Percentiles rank a stretch among this genome's conserved stretches.
Conservation (phyloP, 2,113 vertebrate genomes). For the Ophthalmolycus amberensis region DNA sequence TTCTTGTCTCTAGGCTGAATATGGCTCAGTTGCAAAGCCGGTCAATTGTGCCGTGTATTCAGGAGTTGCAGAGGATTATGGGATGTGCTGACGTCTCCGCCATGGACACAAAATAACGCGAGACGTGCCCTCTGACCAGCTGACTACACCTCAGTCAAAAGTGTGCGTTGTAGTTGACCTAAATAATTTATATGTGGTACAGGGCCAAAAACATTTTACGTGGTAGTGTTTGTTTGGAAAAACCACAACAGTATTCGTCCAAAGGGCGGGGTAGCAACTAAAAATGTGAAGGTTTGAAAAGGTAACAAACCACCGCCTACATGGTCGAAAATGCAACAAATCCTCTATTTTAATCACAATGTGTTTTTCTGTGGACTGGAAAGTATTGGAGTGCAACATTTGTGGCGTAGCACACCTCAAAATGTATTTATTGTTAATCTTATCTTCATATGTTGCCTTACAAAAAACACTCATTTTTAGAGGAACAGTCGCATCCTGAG, state of each 20-base stretch:
- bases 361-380: conserved; percentile 6
- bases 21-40: conserved; percentile 71
- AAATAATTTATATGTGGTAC: background rate
- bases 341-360: conserved; percentile 2
- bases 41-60: conserved; percentile 68
- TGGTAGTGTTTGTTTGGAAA: conserved; percentile 17
- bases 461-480: background rate
- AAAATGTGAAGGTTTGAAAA: conserved; percentile 10
- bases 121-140: background rate
- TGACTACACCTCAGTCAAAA: background rate
- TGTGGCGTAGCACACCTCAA: background rate
- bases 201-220: conserved; percentile 18
- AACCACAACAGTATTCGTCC: conserved; percentile 50
- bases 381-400: background rate
- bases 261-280: conserved; percentile 24
- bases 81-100: conserved; percentile 35
- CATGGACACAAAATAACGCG: conserved; percentile 49
- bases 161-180: background rate
- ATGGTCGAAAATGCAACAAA: conserved; percentile 18
- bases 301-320: background rate
- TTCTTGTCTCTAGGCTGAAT: conserved; percentile 65
- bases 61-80: conserved; percentile 76
- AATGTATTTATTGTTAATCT: background rate
- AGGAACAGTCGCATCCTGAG: background rate
- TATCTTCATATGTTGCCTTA: background rate